These are phyloP conservation scores for Agrypnus murinus DNA, from an alignment of 2,888 invertebrate genomes.

Conservation along the genomic window DNA sequence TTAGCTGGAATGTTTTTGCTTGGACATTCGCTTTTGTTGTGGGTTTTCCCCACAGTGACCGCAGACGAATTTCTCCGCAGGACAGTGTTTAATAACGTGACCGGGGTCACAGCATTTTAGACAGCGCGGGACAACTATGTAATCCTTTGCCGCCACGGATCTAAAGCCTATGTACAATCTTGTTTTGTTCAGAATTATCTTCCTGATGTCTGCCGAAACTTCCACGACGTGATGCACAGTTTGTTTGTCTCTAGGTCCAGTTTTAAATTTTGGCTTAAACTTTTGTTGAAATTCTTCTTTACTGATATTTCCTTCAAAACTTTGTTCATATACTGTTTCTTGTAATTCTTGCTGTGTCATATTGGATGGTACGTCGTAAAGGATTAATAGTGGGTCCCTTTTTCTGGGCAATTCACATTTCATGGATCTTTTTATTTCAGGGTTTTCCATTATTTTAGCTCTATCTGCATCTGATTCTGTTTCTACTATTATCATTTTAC, in stretches of 20 bases:
- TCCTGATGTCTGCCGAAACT: conserved; percentile 2
- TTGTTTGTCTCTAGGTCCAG: conserved; percentile 30
- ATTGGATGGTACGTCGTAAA: conserved; percentile 21
- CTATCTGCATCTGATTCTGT: no score
- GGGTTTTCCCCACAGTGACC: neutral
- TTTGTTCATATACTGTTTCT: conserved; percentile 28
- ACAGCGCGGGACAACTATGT: conserved; percentile 26
- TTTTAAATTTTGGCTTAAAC: conserved; percentile 31
- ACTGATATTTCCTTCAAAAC: neutral
- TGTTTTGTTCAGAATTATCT: neutral
- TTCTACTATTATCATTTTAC: neutral
- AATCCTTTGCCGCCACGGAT: conserved; percentile 13
- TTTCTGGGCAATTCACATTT: conserved; percentile 2
- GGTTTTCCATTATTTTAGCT: neutral
- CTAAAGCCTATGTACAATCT: conserved; percentile 31
- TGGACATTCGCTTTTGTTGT: neutral
- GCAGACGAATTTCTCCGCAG: neutral
- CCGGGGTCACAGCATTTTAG: conserved; percentile 23
- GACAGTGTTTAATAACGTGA: conserved; percentile 30
- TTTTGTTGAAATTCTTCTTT: conserved; percentile 14
- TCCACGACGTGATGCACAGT: conserved; percentile 39
- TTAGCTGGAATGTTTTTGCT: neutral
- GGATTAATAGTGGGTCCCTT: conserved; percentile 24
- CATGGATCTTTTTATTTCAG: neutral
- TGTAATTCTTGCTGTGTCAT: neutral